Evolutionary conservation across 2,888 invertebrate species (phyloP).

Genomic region (Leistus spinibarbis): DNA sequence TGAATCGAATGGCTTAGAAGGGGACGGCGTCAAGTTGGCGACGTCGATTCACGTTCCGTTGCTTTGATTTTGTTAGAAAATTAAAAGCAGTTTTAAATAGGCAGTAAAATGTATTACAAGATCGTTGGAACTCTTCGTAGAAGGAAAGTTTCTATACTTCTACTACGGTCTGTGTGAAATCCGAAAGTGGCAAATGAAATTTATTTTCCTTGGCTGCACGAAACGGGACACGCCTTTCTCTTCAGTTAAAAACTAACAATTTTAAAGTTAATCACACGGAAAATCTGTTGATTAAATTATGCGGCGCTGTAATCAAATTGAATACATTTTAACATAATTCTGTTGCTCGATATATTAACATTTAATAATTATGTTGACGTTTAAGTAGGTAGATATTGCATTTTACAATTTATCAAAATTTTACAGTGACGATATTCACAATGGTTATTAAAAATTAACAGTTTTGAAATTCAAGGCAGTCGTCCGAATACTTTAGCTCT

Average conservation of each 20-base stretch:
- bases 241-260: background rate
- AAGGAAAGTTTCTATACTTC: conserved; percentile 9
- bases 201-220: background rate
- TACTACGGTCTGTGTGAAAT: conserved; percentile 3
- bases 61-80: conserved; percentile 24
- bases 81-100: conserved; percentile 35
- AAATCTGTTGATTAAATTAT: background rate
- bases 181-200: conserved; percentile 18
- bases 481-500: too few species aligned
- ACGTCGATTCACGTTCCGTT: conserved; percentile 2
- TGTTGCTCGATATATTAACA: too few species aligned
- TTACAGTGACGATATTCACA: too few species aligned
- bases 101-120: conserved; percentile 34
- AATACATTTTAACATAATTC: too few species aligned
- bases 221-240: background rate
- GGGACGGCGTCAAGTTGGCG: background rate
- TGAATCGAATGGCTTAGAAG: background rate
- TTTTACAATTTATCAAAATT: too few species aligned
- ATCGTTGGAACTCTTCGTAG: conserved; percentile 21
- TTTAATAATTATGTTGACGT: too few species aligned
- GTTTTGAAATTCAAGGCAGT: too few species aligned
- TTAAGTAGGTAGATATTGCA: too few species aligned
- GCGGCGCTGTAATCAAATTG: too few species aligned
- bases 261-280: background rate
- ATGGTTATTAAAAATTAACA: too few species aligned